phyloP scores from a whole-genome alignment of 2,113 vertebrate species.

The Boleophthalmus pectinirostris region DNA sequence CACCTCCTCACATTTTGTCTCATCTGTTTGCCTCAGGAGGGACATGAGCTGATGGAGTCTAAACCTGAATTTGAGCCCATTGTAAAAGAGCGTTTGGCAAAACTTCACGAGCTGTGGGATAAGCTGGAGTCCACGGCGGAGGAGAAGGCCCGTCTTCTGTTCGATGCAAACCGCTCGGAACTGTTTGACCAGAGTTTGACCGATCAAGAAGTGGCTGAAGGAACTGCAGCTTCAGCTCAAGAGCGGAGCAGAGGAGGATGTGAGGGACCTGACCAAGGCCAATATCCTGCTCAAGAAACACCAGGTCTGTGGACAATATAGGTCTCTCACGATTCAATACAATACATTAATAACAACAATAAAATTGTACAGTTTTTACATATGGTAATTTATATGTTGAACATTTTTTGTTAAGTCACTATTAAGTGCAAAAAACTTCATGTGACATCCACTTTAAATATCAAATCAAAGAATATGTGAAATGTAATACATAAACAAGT shows the following conservation, averaged over 20 bases:
- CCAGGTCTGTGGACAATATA: constrained; percentile 68
- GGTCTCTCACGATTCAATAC: neutral
- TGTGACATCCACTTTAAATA: too few species aligned
- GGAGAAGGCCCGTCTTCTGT: constrained; percentile 84
- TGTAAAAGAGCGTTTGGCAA: constrained; percentile 77
- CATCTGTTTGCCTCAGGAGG: constrained; percentile 76
- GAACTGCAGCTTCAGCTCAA: constrained; percentile 84
- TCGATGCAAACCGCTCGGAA: constrained; percentile 86
- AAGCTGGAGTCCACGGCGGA: constrained; percentile 79
- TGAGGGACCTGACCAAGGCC: constrained; percentile 88
- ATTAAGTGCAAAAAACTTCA: too few species aligned
- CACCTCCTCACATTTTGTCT: neutral
- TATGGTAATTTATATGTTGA: too few species aligned
- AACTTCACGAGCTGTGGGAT: constrained; percentile 84
- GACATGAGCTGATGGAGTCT: constrained; percentile 79
- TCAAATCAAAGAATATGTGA: too few species aligned
- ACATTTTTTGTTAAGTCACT: too few species aligned
- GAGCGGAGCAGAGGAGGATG: constrained; percentile 73
- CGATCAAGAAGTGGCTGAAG: constrained; percentile 85
- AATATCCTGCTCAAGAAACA: constrained; percentile 91
- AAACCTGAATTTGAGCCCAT: constrained; percentile 81
- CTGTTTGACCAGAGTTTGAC: constrained; percentile 83
- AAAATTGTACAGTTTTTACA: too few species aligned
- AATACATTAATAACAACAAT: too few species aligned
- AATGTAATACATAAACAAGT: too few species aligned